Percentiles rank a stretch among this genome's conserved stretches.
Evolutionary conservation across 1,140 invertebrate species (phyloP).

Genomic region (Ips nitidus): DNA sequence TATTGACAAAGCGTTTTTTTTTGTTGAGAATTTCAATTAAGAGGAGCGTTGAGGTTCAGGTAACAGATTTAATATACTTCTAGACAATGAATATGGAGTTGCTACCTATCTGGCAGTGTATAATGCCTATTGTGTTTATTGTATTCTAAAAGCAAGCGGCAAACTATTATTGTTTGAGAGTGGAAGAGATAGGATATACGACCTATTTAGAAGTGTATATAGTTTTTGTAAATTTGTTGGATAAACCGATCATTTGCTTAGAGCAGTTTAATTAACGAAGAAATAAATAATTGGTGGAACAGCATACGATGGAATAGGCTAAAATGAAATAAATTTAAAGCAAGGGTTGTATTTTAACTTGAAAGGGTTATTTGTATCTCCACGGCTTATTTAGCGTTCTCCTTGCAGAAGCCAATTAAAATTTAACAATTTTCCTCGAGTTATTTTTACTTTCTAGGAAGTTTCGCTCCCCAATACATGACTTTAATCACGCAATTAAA

Average conservation of each 20-base stretch:
- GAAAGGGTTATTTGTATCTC: neutral
- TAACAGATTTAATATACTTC: constrained; percentile 9
- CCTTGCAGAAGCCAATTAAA: neutral
- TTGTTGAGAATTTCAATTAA: no score
- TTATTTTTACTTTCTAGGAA: constrained; percentile 1
- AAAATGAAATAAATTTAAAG: neutral
- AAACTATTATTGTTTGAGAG: constrained; percentile 8
- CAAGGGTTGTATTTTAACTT: neutral
- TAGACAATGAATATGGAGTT: constrained; percentile 6
- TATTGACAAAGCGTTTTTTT: no score
- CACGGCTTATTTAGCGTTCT: neutral
- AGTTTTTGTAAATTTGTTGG: no score
- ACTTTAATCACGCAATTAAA: constrained; percentile 12
- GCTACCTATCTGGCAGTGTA: constrained; percentile 7
- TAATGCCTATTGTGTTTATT: constrained; percentile 15
- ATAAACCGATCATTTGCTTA: neutral
- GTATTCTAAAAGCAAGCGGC: constrained; percentile 10
- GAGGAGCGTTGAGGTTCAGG: no score
- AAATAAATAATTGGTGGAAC: neutral
- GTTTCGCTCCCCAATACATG: neutral
- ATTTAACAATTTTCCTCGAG: neutral
- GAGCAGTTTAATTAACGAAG: neutral
- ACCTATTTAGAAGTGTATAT: neutral
- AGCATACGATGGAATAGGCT: neutral
- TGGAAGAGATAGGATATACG: neutral